Conservation (phyloP, 2,113 vertebrate species). For the Rattus rattus region DNA sequence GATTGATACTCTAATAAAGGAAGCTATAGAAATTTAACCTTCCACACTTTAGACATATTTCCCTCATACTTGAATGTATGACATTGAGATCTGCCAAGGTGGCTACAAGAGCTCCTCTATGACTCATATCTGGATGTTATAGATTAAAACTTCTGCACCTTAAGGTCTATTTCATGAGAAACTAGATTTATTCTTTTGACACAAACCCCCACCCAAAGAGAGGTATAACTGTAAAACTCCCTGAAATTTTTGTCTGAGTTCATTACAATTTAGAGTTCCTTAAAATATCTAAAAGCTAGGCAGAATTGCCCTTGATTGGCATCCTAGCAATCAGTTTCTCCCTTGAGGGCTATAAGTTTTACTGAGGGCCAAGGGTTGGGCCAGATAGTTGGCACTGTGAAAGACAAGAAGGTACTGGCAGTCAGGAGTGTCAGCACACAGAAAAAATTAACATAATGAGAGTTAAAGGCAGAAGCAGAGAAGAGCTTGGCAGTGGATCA, state of each 20-base stretch:
- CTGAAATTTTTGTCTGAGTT: not conserved
- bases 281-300: not conserved
- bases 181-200: slow-evolving; percentile 9
- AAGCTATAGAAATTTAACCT: not conserved
- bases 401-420: not conserved
- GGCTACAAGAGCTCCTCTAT: not conserved
- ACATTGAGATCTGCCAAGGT: no score
- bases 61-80: not conserved
- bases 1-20: not conserved
- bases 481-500: not conserved
- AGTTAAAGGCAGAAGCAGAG: not conserved
- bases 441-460: not conserved
- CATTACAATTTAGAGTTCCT: not conserved
- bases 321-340: not conserved
- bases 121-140: not conserved
- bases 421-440: not conserved
- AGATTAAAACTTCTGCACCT: not conserved
- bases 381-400: not conserved
- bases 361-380: not conserved
- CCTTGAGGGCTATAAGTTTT: not conserved
- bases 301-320: not conserved
- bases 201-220: not conserved
- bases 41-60: not conserved
- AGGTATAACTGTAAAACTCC: not conserved
- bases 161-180: not conserved